phyloP scores from a whole-genome alignment of 2,888 invertebrate genomes.

The Agapostemon virescens region DNA sequence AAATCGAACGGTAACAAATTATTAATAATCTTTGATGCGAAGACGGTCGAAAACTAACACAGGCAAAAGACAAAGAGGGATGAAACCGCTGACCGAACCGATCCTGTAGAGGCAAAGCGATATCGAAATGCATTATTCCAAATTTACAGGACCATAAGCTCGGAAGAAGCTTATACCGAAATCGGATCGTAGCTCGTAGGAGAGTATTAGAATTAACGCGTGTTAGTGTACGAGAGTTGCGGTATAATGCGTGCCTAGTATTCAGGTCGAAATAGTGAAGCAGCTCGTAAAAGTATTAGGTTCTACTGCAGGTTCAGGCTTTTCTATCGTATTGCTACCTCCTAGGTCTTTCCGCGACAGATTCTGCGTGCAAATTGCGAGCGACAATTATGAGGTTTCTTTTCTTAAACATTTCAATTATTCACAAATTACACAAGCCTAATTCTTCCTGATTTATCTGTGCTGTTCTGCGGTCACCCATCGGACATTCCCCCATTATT shows the following conservation, averaged over 20 bases:
- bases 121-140: constrained; percentile 46
- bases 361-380: too few relatives aligned
- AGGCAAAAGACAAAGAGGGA: background rate
- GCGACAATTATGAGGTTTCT: too few relatives aligned
- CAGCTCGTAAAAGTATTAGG: background rate
- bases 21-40: background rate
- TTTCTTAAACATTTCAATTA: background rate
- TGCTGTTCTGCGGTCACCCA: too few relatives aligned
- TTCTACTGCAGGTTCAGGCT: background rate
- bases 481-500: too few relatives aligned
- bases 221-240: background rate
- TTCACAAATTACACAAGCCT: background rate
- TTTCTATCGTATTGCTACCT: background rate
- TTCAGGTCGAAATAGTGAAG: background rate
- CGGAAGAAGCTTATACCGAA: constrained; percentile 60
- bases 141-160: constrained; percentile 53
- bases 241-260: background rate
- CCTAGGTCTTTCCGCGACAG: background rate
- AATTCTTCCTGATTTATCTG: background rate
- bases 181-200: constrained; percentile 49
- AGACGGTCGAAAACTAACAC: background rate
- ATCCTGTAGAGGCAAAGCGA: constrained; percentile 41
- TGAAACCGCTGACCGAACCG: background rate
- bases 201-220: constrained; percentile 38
- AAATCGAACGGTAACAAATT: background rate